Evolutionary conservation across 1,140 invertebrate genomes (phyloP).

Genomic region (Drosophila nigromelanica): DNA sequence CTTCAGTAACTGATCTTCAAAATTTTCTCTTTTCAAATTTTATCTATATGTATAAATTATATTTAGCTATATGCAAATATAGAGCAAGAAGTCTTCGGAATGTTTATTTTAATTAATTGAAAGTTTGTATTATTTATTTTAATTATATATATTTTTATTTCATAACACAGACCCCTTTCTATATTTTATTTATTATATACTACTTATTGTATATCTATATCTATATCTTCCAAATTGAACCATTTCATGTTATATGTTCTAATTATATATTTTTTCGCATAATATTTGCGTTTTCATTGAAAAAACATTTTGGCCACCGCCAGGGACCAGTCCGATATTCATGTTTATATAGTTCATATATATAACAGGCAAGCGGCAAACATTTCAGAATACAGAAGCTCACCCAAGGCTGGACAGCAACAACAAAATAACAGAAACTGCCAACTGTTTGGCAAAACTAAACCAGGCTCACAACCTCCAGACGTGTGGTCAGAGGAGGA

Average conservation of each 20-base stretch:
- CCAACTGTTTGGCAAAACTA: constrained; percentile 75
- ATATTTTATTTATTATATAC: too few species aligned
- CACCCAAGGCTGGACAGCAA: constrained; percentile 52
- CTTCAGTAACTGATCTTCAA: too few species aligned
- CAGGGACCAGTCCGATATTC: constrained; percentile 41
- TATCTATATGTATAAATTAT: too few species aligned
- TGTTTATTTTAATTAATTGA: too few species aligned
- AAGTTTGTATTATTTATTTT: too few species aligned
- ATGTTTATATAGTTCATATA: constrained; percentile 61
- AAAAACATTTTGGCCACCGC: constrained; percentile 39
- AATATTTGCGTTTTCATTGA: constrained; percentile 52
- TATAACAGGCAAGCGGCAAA: constrained; percentile 58
- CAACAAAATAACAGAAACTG: constrained; percentile 41
- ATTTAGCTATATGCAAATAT: too few species aligned
- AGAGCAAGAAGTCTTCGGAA: too few species aligned
- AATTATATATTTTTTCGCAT: constrained; percentile 19
- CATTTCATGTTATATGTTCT: not conserved
- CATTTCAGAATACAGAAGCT: constrained; percentile 53
- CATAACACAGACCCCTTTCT: too few species aligned
- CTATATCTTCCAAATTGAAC: not conserved
- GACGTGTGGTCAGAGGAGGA: constrained; percentile 36
- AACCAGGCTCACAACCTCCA: constrained; percentile 78
- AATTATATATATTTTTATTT: too few species aligned
- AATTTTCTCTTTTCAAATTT: too few species aligned
- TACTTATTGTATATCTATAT: not conserved